A percentile compares a stretch with the other conserved stretches of the same genome.
These are phyloP conservation scores for Leucophenga varia DNA, from an alignment of 1,140 invertebrate species.

Conservation along the genomic window DNA sequence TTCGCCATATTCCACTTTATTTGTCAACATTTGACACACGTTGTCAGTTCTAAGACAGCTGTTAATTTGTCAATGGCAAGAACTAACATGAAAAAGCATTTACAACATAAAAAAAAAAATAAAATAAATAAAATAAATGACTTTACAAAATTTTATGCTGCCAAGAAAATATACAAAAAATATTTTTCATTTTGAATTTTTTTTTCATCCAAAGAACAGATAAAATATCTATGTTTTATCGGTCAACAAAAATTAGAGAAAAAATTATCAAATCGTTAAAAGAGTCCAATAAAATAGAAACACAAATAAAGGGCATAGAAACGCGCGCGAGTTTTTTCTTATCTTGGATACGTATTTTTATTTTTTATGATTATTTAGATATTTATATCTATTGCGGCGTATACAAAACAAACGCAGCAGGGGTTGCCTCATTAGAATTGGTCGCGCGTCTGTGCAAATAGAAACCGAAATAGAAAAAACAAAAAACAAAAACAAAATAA, in stretches of 20 bases:
- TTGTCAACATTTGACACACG: conserved; percentile 41
- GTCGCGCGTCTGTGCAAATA: too few species aligned
- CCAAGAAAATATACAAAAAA: not conserved
- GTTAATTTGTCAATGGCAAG: conserved; percentile 37
- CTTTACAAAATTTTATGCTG: conserved; percentile 1
- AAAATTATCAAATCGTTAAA: conserved; percentile 1
- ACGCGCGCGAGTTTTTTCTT: not conserved
- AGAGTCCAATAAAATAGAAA: too few species aligned
- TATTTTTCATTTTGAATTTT: not conserved
- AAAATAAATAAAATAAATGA: too few species aligned
- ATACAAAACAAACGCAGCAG: too few species aligned
- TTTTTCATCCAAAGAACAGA: not conserved
- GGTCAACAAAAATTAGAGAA: not conserved
- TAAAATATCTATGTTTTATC: not conserved
- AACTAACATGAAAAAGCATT: not conserved
- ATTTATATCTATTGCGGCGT: too few species aligned
- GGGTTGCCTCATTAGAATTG: too few species aligned
- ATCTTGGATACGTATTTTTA: too few species aligned
- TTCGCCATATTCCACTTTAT: conserved; percentile 45
- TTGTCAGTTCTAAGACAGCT: conserved; percentile 45
- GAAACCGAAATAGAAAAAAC: too few species aligned
- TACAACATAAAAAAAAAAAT: too few species aligned
- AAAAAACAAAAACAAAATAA: too few species aligned
- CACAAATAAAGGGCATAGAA: conserved; percentile 2
- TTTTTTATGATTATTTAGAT: too few species aligned